These are phyloP conservation scores for Masnerella sp. DNA, from an alignment of 2,888 invertebrate genomes.

Conservation along the genomic window DNA sequence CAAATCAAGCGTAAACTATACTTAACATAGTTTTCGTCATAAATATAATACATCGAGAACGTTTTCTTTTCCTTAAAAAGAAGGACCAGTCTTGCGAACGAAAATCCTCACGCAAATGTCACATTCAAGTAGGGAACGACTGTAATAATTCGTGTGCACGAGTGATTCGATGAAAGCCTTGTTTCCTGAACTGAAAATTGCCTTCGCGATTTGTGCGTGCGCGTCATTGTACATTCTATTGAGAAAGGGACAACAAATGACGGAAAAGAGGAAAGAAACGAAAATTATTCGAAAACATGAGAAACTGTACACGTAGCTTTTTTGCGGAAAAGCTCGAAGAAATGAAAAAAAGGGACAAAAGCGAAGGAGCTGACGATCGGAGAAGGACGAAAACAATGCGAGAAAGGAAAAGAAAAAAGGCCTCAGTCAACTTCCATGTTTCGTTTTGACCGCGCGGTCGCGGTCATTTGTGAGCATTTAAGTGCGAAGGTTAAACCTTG, in stretches of 20 bases:
- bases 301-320: slow-evolving; percentile 16
- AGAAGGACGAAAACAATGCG: not conserved
- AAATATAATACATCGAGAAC: too few relatives aligned
- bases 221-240: slow-evolving; percentile 28
- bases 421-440: slow-evolving; percentile 59
- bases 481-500: slow-evolving; percentile 52
- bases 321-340: not conserved
- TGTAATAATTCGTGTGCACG: slow-evolving; percentile 13
- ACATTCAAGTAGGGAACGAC: slow-evolving; percentile 14
- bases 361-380: slow-evolving; percentile 18
- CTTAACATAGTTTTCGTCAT: too few relatives aligned
- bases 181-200: slow-evolving; percentile 2
- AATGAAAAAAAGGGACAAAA: slow-evolving; percentile 10
- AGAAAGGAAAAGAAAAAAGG: slow-evolving; percentile 40
- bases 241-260: not conserved
- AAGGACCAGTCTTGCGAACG: slow-evolving; percentile 2
- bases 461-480: slow-evolving; percentile 57
- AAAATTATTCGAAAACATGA: slow-evolving; percentile 9
- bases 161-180: slow-evolving; percentile 24
- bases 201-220: slow-evolving; percentile 32
- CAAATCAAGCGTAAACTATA: not conserved
- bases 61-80: too few relatives aligned
- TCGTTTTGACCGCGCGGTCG: slow-evolving; percentile 47
- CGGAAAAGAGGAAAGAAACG: not conserved
- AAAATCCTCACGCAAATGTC: slow-evolving; percentile 4